Evolutionary conservation across 2,113 vertebrate species (phyloP), one percentile per base, ranked within the genome.

Genomic region (Parus major): DNA sequence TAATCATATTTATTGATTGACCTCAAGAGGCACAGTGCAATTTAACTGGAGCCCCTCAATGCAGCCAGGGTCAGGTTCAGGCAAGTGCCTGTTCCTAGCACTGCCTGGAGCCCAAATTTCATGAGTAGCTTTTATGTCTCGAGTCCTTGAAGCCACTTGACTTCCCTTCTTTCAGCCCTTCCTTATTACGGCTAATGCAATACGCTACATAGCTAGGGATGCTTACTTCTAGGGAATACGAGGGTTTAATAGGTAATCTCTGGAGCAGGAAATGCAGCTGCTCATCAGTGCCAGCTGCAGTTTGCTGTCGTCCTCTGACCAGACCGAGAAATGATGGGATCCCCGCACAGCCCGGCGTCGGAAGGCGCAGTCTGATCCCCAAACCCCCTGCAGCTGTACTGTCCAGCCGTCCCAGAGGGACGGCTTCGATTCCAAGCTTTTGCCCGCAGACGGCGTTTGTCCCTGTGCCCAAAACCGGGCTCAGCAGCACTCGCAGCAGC

Each of bases 1-100:
- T 95, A 94, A 91, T 95, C 88, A 81, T 70, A 70, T 86, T 68
- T 92, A 94, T 83, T 78, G 92, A 97, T 93, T 64, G 90, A 92
- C 77, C 91, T 88, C 61, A 41, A 81, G 85, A 88, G 73, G 60
- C 68, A 83, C 64, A 24, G 69, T 41, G 47, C 44, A 86, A 78
- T 93, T 93, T 88, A 77, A 68, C 92, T 42, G 76, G 76, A 97
- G 63, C 68, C 52, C 64, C 64, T 93, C 82, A 35, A 10, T 49
- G 66, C 18, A 42, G 41, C 36, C 59, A 39, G 33, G n/a, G 87
- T 47, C 66, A 8, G 39, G 66, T 63, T 88, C 63, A 88, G 85
- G 33, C 2, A 0, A 39, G 9, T 64, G 44, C 71, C 47, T 55
- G 12, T 31, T 82, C 27, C 66, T 76, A 65, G 47, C 19, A 25